A percentile compares a stretch with the other conserved stretches of the same genome.
Evolutionary conservation across 2,888 invertebrate genomes (phyloP).

Genomic region (Agrotis clavis): DNA sequence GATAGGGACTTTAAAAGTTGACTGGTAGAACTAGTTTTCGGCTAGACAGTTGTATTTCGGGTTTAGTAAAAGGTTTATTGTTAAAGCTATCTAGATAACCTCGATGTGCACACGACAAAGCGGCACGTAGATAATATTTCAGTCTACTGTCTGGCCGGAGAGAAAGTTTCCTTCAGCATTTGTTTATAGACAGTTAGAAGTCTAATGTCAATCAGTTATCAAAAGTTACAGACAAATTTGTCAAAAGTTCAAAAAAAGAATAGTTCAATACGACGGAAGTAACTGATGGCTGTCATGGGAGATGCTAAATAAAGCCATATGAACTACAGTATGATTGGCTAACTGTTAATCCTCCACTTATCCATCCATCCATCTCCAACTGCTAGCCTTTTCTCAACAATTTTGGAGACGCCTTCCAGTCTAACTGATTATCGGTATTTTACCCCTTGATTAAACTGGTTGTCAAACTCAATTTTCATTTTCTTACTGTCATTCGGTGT

Average conservation of each 20-base stretch:
- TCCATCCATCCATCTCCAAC: too few relatives aligned
- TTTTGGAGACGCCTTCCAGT: too few relatives aligned
- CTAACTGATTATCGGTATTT: too few relatives aligned
- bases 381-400: too few relatives aligned
- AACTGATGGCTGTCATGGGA: too few relatives aligned
- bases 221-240: background rate
- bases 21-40: conserved; percentile 58
- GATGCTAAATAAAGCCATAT: background rate
- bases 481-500: background rate
- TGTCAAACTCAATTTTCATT: too few relatives aligned
- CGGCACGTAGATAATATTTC: conserved; percentile 10
- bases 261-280: background rate
- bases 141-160: conserved; percentile 11
- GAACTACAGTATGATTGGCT: background rate
- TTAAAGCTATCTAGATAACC: conserved; percentile 48
- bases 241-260: background rate
- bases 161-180: conserved; percentile 38
- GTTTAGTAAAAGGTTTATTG: conserved; percentile 49
- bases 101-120: conserved; percentile 21
- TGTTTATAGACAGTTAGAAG: conserved; percentile 1
- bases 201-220: conserved; percentile 2
- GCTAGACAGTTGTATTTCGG: conserved; percentile 38
- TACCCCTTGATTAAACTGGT: too few relatives aligned
- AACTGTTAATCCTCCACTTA: background rate
- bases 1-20: conserved; percentile 38